Evolutionary conservation across 2,888 invertebrate genomes (phyloP).

Genomic region (Drosophila greeni): DNA sequence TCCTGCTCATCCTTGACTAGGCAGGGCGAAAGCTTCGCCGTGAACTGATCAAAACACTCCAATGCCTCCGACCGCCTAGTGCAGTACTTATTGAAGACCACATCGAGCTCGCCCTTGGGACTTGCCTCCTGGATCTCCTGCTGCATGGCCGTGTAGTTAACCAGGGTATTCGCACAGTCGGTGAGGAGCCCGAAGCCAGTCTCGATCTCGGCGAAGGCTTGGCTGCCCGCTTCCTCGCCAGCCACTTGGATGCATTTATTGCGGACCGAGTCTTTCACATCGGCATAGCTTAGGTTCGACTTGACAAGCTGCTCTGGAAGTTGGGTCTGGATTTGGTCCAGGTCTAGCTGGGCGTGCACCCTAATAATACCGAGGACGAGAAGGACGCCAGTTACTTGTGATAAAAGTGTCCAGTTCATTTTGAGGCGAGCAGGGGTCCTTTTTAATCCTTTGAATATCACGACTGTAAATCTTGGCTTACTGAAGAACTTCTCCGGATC

Average conservation of each 20-base stretch:
- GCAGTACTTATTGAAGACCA: constrained; percentile 87
- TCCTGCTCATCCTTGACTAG: constrained; percentile 82
- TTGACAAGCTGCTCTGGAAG: constrained; percentile 70
- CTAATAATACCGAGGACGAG: constrained; percentile 20
- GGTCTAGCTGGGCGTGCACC: constrained; percentile 43
- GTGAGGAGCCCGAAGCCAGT: constrained; percentile 77
- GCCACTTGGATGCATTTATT: constrained; percentile 84
- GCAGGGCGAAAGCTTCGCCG: constrained; percentile 82
- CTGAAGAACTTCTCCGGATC: neutral
- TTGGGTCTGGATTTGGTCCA: constrained; percentile 59
- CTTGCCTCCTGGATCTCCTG: constrained; percentile 85
- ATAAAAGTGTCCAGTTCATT: constrained; percentile 21
- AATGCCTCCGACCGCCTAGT: constrained; percentile 79
- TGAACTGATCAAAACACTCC: constrained; percentile 82
- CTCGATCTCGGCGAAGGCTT: constrained; percentile 81
- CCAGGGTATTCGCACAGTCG: constrained; percentile 81
- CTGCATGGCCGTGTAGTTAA: constrained; percentile 82
- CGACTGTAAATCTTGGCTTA: neutral
- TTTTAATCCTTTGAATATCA: neutral
- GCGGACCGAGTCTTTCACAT: constrained; percentile 81
- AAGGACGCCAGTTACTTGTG: constrained; percentile 5
- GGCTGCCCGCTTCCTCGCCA: constrained; percentile 79
- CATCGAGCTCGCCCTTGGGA: constrained; percentile 84
- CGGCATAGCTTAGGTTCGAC: constrained; percentile 75
- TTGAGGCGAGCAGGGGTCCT: neutral